These are phyloP conservation scores for Grapholita molesta DNA, from an alignment of 1,140 invertebrate genomes.

Conservation along the genomic window DNA sequence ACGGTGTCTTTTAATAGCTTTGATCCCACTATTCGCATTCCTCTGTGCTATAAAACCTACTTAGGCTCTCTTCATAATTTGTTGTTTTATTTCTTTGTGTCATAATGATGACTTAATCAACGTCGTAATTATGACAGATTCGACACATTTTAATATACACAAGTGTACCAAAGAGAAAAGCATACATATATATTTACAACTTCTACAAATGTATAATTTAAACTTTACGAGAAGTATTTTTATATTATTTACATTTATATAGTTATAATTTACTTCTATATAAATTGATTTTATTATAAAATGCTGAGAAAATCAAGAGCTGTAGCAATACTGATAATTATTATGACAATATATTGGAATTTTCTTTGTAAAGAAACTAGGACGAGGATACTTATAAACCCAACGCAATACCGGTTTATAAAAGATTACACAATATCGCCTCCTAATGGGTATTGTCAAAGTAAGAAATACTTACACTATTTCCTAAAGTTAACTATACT, in stretches of 20 bases:
- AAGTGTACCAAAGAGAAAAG: not conserved
- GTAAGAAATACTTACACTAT: not conserved
- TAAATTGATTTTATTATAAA: conserved; percentile 18
- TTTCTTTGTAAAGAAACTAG: conserved; percentile 39
- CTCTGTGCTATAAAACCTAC: no score
- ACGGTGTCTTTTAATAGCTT: no score
- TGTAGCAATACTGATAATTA: conserved; percentile 24
- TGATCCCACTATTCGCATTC: no score
- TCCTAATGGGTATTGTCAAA: conserved; percentile 27
- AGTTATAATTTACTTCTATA: not conserved
- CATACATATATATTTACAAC: no score
- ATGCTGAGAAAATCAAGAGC: conserved; percentile 37
- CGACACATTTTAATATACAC: not conserved
- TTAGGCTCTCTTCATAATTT: no score
- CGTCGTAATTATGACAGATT: not conserved
- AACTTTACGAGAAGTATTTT: no score
- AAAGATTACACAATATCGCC: conserved; percentile 26
- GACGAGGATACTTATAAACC: conserved; percentile 32
- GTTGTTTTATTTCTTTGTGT: no score
- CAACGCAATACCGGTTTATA: conserved; percentile 32
- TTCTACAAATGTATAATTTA: no score
- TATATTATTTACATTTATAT: no score
- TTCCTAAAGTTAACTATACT: no score
- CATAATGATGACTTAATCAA: not conserved
- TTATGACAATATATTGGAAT: conserved; percentile 43